Evolutionary conservation across 64 coral and sea anemone genomes (phyloP).

Genomic region (Porites lutea): DNA sequence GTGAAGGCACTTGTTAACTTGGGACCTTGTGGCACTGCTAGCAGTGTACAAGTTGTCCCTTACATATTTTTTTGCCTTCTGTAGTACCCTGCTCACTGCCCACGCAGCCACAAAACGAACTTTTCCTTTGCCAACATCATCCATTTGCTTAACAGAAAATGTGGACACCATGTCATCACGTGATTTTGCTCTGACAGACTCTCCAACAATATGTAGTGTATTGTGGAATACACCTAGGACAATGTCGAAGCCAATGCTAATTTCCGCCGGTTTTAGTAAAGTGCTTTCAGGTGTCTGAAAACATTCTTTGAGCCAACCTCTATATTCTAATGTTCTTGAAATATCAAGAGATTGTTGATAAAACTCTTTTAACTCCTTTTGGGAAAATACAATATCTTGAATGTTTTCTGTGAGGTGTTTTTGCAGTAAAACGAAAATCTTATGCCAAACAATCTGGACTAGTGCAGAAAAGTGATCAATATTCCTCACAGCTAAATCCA

Average conservation of each 20-base stretch:
- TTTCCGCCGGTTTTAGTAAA: not conserved
- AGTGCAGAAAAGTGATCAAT: not conserved
- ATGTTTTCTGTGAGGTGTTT: not conserved
- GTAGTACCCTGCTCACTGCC: constrained; percentile 14
- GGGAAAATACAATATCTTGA: not conserved
- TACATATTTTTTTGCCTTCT: constrained; percentile 39
- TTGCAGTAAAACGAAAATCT: not conserved
- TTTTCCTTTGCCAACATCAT: not conserved
- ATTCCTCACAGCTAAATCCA: too few relatives aligned
- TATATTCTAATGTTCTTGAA: not conserved
- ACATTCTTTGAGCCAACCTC: not conserved
- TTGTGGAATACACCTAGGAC: not conserved
- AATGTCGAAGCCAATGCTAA: not conserved
- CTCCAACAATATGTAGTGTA: not conserved
- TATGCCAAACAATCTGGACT: not conserved
- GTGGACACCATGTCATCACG: not conserved
- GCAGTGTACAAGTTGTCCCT: constrained; percentile 10
- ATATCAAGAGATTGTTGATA: not conserved
- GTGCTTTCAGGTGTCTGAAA: not conserved
- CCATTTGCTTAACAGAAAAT: not conserved
- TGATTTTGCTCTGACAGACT: not conserved
- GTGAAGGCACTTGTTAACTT: not conserved
- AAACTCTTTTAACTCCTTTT: not conserved
- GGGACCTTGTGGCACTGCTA: not conserved
- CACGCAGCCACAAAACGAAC: constrained; percentile 9